Conservation (phyloP, 2,888 invertebrate genomes). For the Macrophya alboannulata region DNA sequence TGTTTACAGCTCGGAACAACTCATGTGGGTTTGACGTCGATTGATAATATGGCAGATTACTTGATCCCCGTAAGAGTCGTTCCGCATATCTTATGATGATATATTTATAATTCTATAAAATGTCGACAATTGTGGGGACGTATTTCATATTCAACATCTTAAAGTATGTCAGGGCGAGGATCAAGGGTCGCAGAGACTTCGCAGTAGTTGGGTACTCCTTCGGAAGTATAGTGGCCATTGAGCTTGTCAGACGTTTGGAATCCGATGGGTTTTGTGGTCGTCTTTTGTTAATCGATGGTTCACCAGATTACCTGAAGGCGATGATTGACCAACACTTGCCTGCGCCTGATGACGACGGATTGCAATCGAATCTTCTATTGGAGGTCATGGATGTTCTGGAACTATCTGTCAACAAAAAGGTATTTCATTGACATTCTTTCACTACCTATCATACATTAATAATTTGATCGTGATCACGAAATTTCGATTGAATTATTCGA, state of each 20-base stretch:
- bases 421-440: too few species aligned
- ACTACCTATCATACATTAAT: too few species aligned
- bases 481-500: too few species aligned
- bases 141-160: background rate
- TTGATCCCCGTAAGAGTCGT: slow-evolving; percentile 81
- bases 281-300: slow-evolving; percentile 90
- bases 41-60: slow-evolving; percentile 81
- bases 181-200: slow-evolving; percentile 62
- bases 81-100: background rate
- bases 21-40: slow-evolving; percentile 57
- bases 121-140: background rate
- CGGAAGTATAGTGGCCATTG: slow-evolving; percentile 5
- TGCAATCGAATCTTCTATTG: slow-evolving; percentile 83
- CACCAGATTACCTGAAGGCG: slow-evolving; percentile 86
- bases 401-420: slow-evolving; percentile 78
- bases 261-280: slow-evolving; percentile 84
- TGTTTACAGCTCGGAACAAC: slow-evolving; percentile 16
- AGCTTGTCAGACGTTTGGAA: slow-evolving; percentile 83
- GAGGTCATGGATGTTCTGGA: slow-evolving; percentile 82
- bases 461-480: too few species aligned
- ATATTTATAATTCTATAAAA: background rate
- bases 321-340: slow-evolving; percentile 81
- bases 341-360: slow-evolving; percentile 79
- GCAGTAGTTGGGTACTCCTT: slow-evolving; percentile 34
- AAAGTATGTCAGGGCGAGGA: slow-evolving; percentile 83